A percentile compares a stretch with the other conserved stretches of the same genome.
Conservation (phyloP, 2,888 invertebrate species). For the Diadegma fenestrale region DNA sequence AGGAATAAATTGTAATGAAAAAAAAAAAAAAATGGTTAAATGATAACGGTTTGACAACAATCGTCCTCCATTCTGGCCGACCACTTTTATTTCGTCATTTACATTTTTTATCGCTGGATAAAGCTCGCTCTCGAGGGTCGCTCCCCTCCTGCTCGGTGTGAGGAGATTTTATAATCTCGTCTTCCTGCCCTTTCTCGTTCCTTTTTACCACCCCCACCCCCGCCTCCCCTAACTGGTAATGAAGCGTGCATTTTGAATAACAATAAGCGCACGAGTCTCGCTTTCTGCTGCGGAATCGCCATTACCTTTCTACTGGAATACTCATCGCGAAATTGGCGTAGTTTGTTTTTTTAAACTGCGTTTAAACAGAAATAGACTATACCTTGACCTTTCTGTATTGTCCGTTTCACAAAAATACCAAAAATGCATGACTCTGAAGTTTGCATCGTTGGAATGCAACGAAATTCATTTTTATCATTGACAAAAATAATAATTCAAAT, state of each 20-base stretch:
- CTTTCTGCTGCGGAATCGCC: conserved; percentile 16
- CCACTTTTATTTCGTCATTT: conserved; percentile 58
- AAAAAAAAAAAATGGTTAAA: conserved; percentile 1
- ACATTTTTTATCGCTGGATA: conserved; percentile 32
- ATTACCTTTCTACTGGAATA: conserved; percentile 69
- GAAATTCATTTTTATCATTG: no score
- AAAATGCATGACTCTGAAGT: no score
- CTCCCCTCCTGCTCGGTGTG: conserved; percentile 65
- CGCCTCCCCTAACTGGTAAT: conserved; percentile 77
- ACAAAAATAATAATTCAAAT: no score
- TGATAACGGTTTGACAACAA: background rate
- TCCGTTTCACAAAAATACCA: background rate
- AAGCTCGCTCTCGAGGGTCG: conserved; percentile 36
- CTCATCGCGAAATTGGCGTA: conserved; percentile 76
- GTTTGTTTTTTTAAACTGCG: conserved; percentile 44
- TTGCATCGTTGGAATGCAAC: no score
- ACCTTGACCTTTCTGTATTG: background rate
- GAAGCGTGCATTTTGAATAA: conserved; percentile 81
- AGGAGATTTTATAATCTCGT: conserved; percentile 78
- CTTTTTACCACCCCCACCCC: conserved; percentile 69
- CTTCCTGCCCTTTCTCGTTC: conserved; percentile 72
- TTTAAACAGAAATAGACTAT: background rate
- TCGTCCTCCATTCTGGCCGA: conserved; percentile 42
- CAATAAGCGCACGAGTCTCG: conserved; percentile 75
- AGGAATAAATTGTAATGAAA: background rate